Evolutionary conservation across 2,797 vertebrate species (phyloP), one percentile per base, ranked within the genome.

Genomic region (Aphelocoma californica): DNA sequence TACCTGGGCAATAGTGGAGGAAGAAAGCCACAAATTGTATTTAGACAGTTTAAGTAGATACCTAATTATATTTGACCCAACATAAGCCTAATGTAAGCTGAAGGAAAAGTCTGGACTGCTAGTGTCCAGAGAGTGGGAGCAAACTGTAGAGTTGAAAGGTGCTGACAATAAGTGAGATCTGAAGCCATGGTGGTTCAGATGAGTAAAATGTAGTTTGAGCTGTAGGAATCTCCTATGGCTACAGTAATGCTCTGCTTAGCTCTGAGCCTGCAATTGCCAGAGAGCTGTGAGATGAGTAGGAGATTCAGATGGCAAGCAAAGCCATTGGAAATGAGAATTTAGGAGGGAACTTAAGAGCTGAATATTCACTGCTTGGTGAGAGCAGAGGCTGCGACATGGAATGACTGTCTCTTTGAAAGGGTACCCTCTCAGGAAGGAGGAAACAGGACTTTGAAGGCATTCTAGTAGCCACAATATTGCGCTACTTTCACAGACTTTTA

Each of bases 161-260:
- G 34, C 38, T 34, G 36, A 29, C 48, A 42, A 2, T 23, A 18
- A 61, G 25, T 5, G 25, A 78, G 40, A 31, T 44, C 44, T 2
- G 31, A 92, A 80, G 50, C 45, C 18, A 3, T 21, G 24, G 38
- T 57, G 48, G 53, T 24, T 89, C 51, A 67, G 20, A 40, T 53
- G 17, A 74, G 45, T n/a, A 34, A 65, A 69, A 51, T 1, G 2
- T 3, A 74, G 57, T 31, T 31, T 38, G 44, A 86, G 69, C 38
- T 56, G 24, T 4, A 48, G 57, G 19, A 54, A 51, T 48, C 29
- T 67, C 36, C 71, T 51, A 5, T 9, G 29, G 28, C 77, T 66
- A 28, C 6, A 2, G 40, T 21, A 60, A 48, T 18, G 26, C 48
- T 50, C 36, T 0, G 0, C 40, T 83, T 31, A 7, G 45, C 21